These are phyloP conservation scores for Pilophorus perplexus DNA, from an alignment of 2,888 invertebrate genomes.

Conservation along the genomic window DNA sequence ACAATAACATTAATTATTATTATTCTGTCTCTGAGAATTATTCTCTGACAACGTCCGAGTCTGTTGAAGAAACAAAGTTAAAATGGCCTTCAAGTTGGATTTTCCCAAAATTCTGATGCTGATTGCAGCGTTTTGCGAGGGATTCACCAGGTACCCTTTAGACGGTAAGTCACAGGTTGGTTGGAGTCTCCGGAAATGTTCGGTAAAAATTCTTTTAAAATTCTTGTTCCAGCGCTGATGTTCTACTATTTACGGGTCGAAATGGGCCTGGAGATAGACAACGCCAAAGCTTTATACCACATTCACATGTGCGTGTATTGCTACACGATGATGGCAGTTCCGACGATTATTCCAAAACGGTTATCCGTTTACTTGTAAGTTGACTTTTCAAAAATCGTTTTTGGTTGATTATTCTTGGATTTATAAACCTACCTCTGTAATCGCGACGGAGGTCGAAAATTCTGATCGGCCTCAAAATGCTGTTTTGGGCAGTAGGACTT, in stretches of 20 bases:
- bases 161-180: conserved; percentile 13
- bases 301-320: neutral
- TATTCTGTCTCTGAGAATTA: too few species aligned
- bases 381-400: neutral
- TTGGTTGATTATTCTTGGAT: too few species aligned
- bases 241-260: conserved; percentile 8
- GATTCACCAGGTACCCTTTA: conserved; percentile 2
- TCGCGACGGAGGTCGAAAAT: too few species aligned
- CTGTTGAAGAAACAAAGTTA: neutral
- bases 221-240: neutral
- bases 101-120: too few species aligned
- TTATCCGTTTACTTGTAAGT: neutral
- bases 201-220: neutral
- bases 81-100: neutral
- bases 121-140: neutral
- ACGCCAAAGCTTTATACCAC: neutral
- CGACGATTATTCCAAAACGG: neutral
- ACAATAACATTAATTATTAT: too few species aligned
- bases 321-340: conserved; percentile 5
- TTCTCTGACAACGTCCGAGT: too few species aligned
- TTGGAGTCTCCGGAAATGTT: neutral
- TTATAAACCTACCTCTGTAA: too few species aligned
- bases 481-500: neutral
- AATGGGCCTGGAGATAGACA: neutral
- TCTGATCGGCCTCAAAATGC: too few species aligned